These are phyloP conservation scores for Pomacea maculata DNA, from an alignment of 1,140 invertebrate species.

Conservation along the genomic window DNA sequence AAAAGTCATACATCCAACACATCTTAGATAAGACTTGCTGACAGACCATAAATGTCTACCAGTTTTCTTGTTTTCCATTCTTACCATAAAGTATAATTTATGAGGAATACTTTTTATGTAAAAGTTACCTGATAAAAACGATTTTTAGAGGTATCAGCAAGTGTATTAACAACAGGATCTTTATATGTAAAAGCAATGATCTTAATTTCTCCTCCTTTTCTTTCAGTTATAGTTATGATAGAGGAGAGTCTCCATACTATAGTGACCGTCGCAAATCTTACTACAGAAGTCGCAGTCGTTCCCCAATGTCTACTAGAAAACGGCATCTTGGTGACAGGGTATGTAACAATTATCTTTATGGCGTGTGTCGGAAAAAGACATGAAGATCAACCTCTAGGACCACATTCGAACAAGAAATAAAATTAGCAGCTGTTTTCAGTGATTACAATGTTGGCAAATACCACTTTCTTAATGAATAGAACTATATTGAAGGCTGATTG, in stretches of 20 bases:
- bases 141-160: neutral
- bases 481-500: neutral
- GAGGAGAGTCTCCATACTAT: slow-evolving; percentile 25
- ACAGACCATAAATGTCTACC: too few relatives aligned
- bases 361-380: too few relatives aligned
- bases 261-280: slow-evolving; percentile 17
- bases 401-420: too few relatives aligned
- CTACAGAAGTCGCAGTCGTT: slow-evolving; percentile 61
- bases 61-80: neutral
- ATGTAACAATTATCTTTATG: slow-evolving; percentile 14
- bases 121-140: neutral
- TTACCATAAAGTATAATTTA: neutral
- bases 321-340: slow-evolving; percentile 67
- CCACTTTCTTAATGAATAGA: neutral
- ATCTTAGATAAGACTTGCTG: too few relatives aligned
- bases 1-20: too few relatives aligned
- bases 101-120: neutral
- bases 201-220: neutral
- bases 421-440: too few relatives aligned
- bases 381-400: too few relatives aligned
- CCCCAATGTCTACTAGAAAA: slow-evolving; percentile 69
- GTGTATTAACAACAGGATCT: too few relatives aligned
- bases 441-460: neutral
- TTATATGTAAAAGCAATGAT: neutral
- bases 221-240: slow-evolving; percentile 15